Evolutionary conservation across 2,797 vertebrate genomes (phyloP).

Genomic region (Leuciscus waleckii): DNA sequence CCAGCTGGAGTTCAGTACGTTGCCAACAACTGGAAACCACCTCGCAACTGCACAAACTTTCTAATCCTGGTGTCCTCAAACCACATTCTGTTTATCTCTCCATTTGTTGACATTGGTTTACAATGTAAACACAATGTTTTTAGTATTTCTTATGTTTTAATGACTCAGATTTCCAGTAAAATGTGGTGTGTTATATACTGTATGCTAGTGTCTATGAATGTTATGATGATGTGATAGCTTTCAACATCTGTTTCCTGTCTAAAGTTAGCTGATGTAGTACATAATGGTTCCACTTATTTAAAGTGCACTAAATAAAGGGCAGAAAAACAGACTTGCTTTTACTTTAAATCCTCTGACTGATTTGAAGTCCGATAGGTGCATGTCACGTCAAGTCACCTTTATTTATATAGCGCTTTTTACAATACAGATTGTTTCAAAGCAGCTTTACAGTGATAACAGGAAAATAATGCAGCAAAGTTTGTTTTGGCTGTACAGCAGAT

Average conservation of each 20-base stretch:
- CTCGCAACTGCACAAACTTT: constrained; percentile 19
- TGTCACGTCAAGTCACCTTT: neutral
- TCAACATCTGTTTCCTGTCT: constrained; percentile 36
- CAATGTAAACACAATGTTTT: constrained; percentile 26
- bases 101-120: constrained; percentile 23
- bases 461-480: too few relatives aligned
- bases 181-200: neutral
- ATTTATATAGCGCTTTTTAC: too few relatives aligned
- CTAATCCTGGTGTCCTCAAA: constrained; percentile 20
- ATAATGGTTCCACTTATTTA: constrained; percentile 38
- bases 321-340: constrained; percentile 13
- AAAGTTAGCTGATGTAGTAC: neutral
- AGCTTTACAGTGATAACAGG: too few relatives aligned
- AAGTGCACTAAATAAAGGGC: constrained; percentile 27
- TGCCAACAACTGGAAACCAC: constrained; percentile 39
- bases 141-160: constrained; percentile 15
- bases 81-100: constrained; percentile 27
- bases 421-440: too few relatives aligned
- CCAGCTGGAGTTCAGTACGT: constrained; percentile 47
- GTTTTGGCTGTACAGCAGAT: too few relatives aligned
- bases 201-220: neutral
- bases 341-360: constrained; percentile 29
- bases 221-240: constrained; percentile 15
- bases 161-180: constrained; percentile 28
- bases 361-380: neutral